Percentiles rank a stretch among this genome's conserved stretches.
These are phyloP conservation scores for Platycheirus rosarum DNA, from an alignment of 2,888 invertebrate genomes.

Conservation along the genomic window DNA sequence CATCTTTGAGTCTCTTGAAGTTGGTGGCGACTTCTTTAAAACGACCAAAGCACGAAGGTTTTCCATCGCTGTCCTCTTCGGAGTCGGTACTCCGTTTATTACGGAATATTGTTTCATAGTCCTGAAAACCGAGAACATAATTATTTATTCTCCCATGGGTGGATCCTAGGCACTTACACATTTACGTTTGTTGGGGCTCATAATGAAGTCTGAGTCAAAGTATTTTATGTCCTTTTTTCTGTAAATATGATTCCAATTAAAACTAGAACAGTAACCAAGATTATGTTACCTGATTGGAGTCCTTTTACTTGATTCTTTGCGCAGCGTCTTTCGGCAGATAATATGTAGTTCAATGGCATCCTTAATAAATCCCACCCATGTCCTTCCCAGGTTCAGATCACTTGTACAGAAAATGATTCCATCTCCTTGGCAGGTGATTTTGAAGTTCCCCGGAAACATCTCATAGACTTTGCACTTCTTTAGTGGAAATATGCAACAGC, in stretches of 20 bases:
- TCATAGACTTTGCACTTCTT: conserved; percentile 87
- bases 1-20: conserved; percentile 32
- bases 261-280: not conserved
- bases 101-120: conserved; percentile 81
- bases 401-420: conserved; percentile 85
- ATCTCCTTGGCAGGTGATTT: conserved; percentile 85
- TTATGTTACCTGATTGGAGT: conserved; percentile 83
- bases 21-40: conserved; percentile 33
- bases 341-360: conserved; percentile 84
- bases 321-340: conserved; percentile 85
- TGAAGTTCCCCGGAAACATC: conserved; percentile 85
- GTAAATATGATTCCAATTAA: not conserved
- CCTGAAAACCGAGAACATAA: too few species aligned
- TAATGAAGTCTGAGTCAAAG: conserved; percentile 84
- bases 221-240: conserved; percentile 84
- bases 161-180: conserved; percentile 79
- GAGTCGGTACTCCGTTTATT: conserved; percentile 79
- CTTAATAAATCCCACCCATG: conserved; percentile 85
- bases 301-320: conserved; percentile 86
- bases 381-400: conserved; percentile 83
- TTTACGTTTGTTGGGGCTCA: conserved; percentile 84
- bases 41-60: conserved; percentile 77
- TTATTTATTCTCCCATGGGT: too few species aligned
- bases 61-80: conserved; percentile 77
- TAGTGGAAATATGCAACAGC: conserved; percentile 87